Base-by-base conservation (phyloP, 2,797 vertebrate genomes). In the Danio tinwini region DNA sequence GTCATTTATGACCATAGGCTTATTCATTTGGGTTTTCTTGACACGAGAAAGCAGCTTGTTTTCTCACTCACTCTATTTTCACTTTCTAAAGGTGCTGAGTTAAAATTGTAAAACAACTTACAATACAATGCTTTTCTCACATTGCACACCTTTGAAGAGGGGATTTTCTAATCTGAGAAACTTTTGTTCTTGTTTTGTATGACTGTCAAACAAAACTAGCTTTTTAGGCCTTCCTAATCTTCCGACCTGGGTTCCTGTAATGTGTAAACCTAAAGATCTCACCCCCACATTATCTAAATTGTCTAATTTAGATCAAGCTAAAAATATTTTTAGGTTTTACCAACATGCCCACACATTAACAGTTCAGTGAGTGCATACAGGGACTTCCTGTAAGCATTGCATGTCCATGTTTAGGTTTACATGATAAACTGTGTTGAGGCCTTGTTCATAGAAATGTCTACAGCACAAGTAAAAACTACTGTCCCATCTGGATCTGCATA, bases 121-220 rank as follows among this genome's bases (percentile, higher is more conserved):
- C 79, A 74, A 47, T 67, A 80, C 83, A 84, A 74, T 73, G 88
- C 85, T 85, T 86, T 78, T 81, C 80, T 86, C 53, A 87, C 87
- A 90, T 88, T 81, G 71, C 84, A 85, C 88, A 83, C 84, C 82
- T 64, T 37, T 62, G 53, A 29, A 45, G 10, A 90, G 88, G 91
- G 86, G 89, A 90, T 86, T 90, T 83, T 11, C 82, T 89, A 88
- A 90, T 90, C 89, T 90, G 87, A 91, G 91, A 93, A 93, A 90
- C 55, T 71, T 75, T 65, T 88, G 87, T 83, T 90, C 85, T 90
- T 86, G 79, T 90, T 91, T 90, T 88, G 85, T 87, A 83, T 88
- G 86, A 87, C 89, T 85, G 85, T 88, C 89, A 85, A 72, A n/a
- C 6, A 74, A 42, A 67, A 45, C 65, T 56, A 7, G 10, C 17